Percentiles rank a stretch among this genome's conserved stretches.
Evolutionary conservation across 2,888 invertebrate genomes (phyloP).

Genomic region (Brenthis hecate): DNA sequence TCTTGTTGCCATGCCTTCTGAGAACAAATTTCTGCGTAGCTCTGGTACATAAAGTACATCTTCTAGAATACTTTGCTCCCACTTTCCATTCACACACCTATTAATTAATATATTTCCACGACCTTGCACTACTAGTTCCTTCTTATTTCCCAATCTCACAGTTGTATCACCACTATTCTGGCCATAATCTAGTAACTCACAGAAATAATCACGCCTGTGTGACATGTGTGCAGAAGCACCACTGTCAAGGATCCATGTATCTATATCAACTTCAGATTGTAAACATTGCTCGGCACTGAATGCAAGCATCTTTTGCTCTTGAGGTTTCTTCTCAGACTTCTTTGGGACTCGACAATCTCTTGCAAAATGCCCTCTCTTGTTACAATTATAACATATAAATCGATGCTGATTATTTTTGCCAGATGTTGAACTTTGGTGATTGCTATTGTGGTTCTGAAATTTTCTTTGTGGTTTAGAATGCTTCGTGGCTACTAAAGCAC

Average conservation of each 20-base stretch:
- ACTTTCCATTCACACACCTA: constrained; percentile 43
- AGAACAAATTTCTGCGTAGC: constrained; percentile 34
- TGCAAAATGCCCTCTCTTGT: constrained; percentile 44
- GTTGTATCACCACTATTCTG: background rate
- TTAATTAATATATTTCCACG: constrained; percentile 42
- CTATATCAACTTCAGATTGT: constrained; percentile 11
- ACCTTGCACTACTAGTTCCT: constrained; percentile 41
- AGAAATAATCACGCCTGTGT: background rate
- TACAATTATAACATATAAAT: constrained; percentile 46
- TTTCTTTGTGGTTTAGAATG: constrained; percentile 3
- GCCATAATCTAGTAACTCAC: background rate
- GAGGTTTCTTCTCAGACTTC: constrained; percentile 26
- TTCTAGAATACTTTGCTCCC: constrained; percentile 37
- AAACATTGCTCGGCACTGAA: constrained; percentile 39
- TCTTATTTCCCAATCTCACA: constrained; percentile 43
- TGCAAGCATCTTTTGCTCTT: constrained; percentile 39
- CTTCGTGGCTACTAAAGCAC: background rate
- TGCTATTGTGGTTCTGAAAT: constrained; percentile 29
- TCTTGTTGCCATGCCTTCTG: constrained; percentile 32
- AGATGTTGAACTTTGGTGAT: too few relatives aligned
- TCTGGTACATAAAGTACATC: constrained; percentile 40
- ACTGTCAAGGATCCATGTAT: constrained; percentile 41
- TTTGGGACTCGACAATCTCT: constrained; percentile 43
- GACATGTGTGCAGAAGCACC: constrained; percentile 46
- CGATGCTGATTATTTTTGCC: constrained; percentile 1